phyloP scores from a whole-genome alignment of 2,888 invertebrate genomes.

The Lochmaea capreae region DNA sequence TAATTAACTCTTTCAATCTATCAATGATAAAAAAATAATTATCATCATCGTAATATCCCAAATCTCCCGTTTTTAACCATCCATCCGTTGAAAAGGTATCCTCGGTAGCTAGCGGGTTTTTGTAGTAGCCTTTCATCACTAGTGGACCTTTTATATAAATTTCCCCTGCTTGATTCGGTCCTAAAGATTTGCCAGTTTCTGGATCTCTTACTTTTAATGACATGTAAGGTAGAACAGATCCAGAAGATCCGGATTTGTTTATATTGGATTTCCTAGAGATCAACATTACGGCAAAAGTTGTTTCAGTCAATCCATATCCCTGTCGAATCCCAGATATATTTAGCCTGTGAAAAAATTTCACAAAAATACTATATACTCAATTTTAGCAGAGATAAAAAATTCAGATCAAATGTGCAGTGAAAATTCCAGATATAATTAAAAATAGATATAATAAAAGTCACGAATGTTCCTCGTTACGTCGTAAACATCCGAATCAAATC shows the following conservation, averaged over 20 bases:
- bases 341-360: slow-evolving; percentile 36
- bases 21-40: slow-evolving; percentile 86
- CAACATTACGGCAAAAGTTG: slow-evolving; percentile 70
- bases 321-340: slow-evolving; percentile 62
- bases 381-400: neutral
- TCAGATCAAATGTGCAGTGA: too few species aligned
- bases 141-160: slow-evolving; percentile 83
- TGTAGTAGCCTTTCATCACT: slow-evolving; percentile 73
- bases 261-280: slow-evolving; percentile 58
- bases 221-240: slow-evolving; percentile 71
- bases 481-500: too few species aligned
- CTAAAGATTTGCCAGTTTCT: slow-evolving; percentile 72
- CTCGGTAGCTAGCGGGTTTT: slow-evolving; percentile 74
- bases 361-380: too few species aligned
- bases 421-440: too few species aligned
- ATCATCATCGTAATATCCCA: slow-evolving; percentile 84
- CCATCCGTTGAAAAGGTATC: slow-evolving; percentile 77
- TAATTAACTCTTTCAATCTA: slow-evolving; percentile 89
- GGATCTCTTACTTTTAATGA: slow-evolving; percentile 73
- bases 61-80: slow-evolving; percentile 83
- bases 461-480: too few species aligned
- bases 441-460: too few species aligned
- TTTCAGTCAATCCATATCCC: slow-evolving; percentile 85
- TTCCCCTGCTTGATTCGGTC: slow-evolving; percentile 77
- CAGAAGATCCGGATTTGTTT: slow-evolving; percentile 72